Base-by-base conservation (phyloP, 2,797 vertebrate species). In the Triplophysa yarkandensis region DNA sequence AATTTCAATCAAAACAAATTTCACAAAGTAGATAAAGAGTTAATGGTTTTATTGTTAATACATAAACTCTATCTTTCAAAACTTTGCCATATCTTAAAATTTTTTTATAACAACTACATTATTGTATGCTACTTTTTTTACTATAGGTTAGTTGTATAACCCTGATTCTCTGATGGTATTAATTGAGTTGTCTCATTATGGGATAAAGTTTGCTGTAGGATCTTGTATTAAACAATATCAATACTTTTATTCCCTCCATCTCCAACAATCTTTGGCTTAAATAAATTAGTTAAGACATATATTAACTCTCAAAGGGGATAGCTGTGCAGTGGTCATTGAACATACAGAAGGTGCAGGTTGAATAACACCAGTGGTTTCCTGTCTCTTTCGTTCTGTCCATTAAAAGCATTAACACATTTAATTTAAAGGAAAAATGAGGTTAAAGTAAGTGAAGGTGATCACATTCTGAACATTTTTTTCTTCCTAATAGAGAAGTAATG, bases 401-500 rank as follows among this genome's bases (percentile, higher is more conserved):
- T 16, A 16, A 55, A 27, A 25, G 50, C 50, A 54, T 21, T 50
- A 25, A 27, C 14, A 16, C 23, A 55, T 55, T 28, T 55, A 16
- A 55, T 28, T 27, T 16, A 27, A 7, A 16, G 16, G 4, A 55
- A 14, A 55, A 55, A 55, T 55, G 14, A 55, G 4, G 25, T 55
- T 55, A 55, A 6, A 17, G 27, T 25, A 25, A 43, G 19, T 62
- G 60, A 21, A 19, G 32, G 32, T 19, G 27, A 30, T 66, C 28
- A 19, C 30, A 21, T 32, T 54, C 8, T 30, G 30, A 52, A 4
- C 8, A 6, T 43, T 62, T 4, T 6, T 66, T 0, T 23, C 17
- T 74, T 34, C 62, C 21, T 77, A 39, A 13, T 90, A 99, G 98
- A 95, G 95, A 86, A 95, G 86, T 80, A 93, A 96, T 68, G 98